Base-by-base conservation (phyloP, 2,797 vertebrate genomes). In the Craterocephalus amniculus region DNA sequence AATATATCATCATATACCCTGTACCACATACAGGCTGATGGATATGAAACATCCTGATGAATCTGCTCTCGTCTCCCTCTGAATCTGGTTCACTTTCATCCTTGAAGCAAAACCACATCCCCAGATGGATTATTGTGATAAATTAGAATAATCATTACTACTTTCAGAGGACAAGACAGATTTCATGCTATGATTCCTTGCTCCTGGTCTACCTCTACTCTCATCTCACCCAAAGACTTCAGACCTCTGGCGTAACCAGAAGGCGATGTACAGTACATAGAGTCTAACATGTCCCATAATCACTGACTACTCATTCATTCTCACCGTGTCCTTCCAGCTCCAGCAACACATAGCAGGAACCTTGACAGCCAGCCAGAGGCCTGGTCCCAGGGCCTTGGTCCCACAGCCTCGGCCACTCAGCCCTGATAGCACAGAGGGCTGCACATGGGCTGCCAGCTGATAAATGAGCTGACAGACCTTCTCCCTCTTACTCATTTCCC, bases 391-490 rank as follows among this genome's bases (percentile, higher is more conserved):
- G 52, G 59, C 70, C 67, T 40, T 0, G 8, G 64, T 80, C 87
- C 77, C 71, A 64, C 58, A 76, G 82, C 85, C 78, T 87, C 76
- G 72, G 84, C 76, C 68, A 70, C 80, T 81, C 68, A 68, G 77
- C 76, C 80, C 86, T 67, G 81, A 92, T 88, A 78, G 79, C 78
- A 59, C 58, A 71, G 60, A 72, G 73, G 69, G 72, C 78, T 55
- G 69, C 80, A 79, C 58, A 51, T 29, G 43, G 73, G 67, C 89
- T 76, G 72, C 75, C 84, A 76, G 73, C 74, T 92, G 93, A 94
- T 92, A 90, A 94, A 94, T 92, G 92, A 93, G 89, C 92, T 93
- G 93, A 93, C 93, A 93, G 83, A 79, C 76, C 67, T 60, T 82
- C 84, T 85, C 80, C 70, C 70, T 31, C 56, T 87, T 89, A 88